Evolutionary conservation across 2,888 invertebrate genomes (phyloP).

Genomic region (Atethmia centrago): DNA sequence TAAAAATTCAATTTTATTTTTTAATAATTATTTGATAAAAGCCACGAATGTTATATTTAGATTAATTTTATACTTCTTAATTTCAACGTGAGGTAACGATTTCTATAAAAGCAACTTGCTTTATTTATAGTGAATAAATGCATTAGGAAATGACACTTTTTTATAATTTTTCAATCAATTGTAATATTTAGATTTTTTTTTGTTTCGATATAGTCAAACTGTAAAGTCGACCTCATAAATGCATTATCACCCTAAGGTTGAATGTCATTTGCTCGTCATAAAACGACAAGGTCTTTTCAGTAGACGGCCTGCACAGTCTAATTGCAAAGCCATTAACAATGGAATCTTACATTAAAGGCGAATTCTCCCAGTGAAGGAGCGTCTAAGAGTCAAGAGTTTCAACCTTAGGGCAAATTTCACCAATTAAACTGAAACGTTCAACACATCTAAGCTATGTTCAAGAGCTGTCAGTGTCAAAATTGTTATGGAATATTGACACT

Average conservation of each 20-base stretch:
- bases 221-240: neutral
- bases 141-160: constrained; percentile 43
- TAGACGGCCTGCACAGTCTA: too few species aligned
- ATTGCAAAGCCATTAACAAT: too few species aligned
- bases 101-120: constrained; percentile 43
- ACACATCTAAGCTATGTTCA: too few species aligned
- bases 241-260: neutral
- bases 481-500: too few species aligned
- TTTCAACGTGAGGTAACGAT: constrained; percentile 58
- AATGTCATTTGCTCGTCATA: too few species aligned
- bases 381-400: too few species aligned
- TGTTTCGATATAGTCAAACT: neutral
- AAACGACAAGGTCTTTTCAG: too few species aligned
- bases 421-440: too few species aligned
- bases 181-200: neutral
- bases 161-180: neutral
- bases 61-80: constrained; percentile 48
- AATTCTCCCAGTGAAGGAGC: too few species aligned
- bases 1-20: constrained; percentile 11
- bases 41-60: constrained; percentile 39
- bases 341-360: too few species aligned
- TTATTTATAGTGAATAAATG: constrained; percentile 50
- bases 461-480: too few species aligned
- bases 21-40: constrained; percentile 44
- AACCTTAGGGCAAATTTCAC: too few species aligned